Base-by-base conservation (phyloP, 2,888 invertebrate genomes). In the Oxyscelio sp. region DNA sequence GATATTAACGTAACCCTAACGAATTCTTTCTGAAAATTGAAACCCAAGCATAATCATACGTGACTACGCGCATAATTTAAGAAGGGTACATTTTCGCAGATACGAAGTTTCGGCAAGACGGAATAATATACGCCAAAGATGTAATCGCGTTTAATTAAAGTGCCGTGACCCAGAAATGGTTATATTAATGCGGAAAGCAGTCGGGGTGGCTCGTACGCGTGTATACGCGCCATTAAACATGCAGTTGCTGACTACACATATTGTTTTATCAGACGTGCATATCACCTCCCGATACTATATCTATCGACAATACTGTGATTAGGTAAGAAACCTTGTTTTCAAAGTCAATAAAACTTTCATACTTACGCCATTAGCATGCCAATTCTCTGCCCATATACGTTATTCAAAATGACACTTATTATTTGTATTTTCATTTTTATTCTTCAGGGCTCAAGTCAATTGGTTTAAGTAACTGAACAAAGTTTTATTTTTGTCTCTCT, bases 131-230 rank as follows among this genome's bases (percentile, higher is more conserved):
- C 88, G 88, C 85, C 88, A 34, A 90, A 91, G 89, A 90, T 90
- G 87, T 89, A 89, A 90, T 90, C 89, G 84, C 82, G 89, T 90
- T 91, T 89, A 90, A 90, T 90, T 90, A 90, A 90, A 90, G 89
- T 89, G 85, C 80, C 87, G 85, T 88, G 89, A 89, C 89, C 90
- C 85, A 90, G 90, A 90, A 90, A 87, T 87, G 87, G 88, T 89
- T 89, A 89, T 89, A 90, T 90, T 89, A 90, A 90, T 89, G 85
- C 87, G 85, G 70, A 85, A 84, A 59, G 68, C 70, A 66, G 8
- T 40, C 82, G 52, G 48, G 58, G 56, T 83, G 54, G 59, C 77
- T 74, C 70, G 73, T 70, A 74, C 70, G 74, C 75, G 79, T 80
- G 82, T 70, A 79, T 74, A 74, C 80, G 77, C 83, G 83, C 77